Base-by-base conservation (phyloP, 2,113 vertebrate species). In the Limanda limanda region DNA sequence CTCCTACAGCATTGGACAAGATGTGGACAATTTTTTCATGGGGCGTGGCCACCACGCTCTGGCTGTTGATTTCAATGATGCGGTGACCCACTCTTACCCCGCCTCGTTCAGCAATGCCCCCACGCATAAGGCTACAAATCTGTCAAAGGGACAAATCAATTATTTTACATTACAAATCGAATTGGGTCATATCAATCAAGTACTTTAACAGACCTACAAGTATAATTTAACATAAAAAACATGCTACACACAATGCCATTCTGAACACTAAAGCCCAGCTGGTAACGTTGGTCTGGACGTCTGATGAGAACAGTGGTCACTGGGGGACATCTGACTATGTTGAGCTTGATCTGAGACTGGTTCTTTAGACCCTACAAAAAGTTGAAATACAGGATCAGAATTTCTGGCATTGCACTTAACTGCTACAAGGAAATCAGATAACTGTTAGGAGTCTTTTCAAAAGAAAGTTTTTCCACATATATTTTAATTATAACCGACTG, bases 111-210 rank as follows among this genome's bases (percentile, higher is more conserved):
- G 98, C 98, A 52, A 99, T 99, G 4, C 98, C 97, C 1, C 98
- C 98, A 78, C 98, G 94, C 97, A 99, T 98, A 84, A 99, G 97
- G 92, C 98, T 99, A 86, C 97, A 99, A 87, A 99, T 98, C 98
- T 99, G 83, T 74, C 66, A 12, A 11, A 13, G 72, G 67, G 12
- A 68, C 21, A 24, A 3, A 61, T 10, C 1, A 14, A 2, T 20
- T 68, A 5, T 51, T 17, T 54, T 11, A 54, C 10, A 54, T 54
- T n/a, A 20, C 6, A 7, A 21, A n/a, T 54, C 51, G 21, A 15
- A 17, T 51, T 7, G 17, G 15, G 47, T 51, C 18, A 51, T 51
- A 51, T 18, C 15, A 51, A 6, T 51, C 47, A 18, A 51, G 15
- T 42, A 42, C 11, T 42, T 11, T 42, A 42, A 51, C 47, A 48